These are phyloP conservation scores for Gymnorhina tibicen DNA, from an alignment of 2,113 vertebrate genomes.

Conservation along the genomic window DNA sequence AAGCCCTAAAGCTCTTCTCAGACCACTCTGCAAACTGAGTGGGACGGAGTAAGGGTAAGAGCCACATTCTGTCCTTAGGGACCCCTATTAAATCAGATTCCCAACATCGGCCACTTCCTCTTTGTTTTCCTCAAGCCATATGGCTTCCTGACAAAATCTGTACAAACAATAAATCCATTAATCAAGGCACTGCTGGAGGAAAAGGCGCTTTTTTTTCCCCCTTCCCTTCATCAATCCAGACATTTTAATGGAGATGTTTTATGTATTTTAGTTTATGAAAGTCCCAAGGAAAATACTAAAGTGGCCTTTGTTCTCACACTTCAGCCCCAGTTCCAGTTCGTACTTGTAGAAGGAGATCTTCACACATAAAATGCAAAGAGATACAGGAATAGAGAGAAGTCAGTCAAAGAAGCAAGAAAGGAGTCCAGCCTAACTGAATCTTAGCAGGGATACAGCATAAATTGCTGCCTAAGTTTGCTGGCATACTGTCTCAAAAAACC, in stretches of 20 bases:
- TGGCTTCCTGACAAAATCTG: conserved; percentile 49
- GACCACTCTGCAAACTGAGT: background rate
- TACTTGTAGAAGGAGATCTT: background rate
- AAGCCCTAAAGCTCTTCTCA: background rate
- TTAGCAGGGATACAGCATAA: background rate
- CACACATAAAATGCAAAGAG: background rate
- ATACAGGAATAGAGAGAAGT: background rate
- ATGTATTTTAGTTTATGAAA: conserved; percentile 1
- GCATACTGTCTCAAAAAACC: background rate
- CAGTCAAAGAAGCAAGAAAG: background rate
- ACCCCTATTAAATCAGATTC: conserved; percentile 40
- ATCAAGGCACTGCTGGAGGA: conserved; percentile 24
- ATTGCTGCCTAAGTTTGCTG: background rate
- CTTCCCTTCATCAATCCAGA: background rate
- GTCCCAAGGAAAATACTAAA: background rate
- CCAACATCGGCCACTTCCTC: conserved; percentile 34
- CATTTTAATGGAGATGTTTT: background rate
- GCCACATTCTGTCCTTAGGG: conserved; percentile 22
- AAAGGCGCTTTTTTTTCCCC: background rate
- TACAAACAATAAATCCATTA: conserved; percentile 59
- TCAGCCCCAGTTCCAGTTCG: background rate
- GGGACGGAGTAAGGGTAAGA: conserved; percentile 11
- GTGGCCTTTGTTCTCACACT: background rate
- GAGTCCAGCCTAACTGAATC: background rate
- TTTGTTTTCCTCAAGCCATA: conserved; percentile 49